These are phyloP conservation scores for Oithona nana DNA, from an alignment of 2,888 invertebrate species.

Conservation along the genomic window DNA sequence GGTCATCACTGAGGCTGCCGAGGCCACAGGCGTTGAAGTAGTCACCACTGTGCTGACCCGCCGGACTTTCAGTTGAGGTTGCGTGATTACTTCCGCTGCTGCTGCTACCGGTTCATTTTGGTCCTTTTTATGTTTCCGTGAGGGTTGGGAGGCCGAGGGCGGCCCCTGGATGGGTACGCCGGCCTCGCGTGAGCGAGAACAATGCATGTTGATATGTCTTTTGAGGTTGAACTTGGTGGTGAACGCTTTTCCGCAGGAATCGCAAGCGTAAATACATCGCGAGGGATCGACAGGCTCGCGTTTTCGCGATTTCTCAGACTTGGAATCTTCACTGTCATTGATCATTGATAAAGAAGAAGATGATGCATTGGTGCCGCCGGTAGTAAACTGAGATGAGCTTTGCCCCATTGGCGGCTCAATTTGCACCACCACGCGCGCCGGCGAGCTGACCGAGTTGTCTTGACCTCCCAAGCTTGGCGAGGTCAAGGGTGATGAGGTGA, in stretches of 20 bases:
- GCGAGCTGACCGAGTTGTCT: background rate
- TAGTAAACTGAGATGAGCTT: background rate
- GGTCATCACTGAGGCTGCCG: background rate
- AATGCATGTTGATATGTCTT: conserved; percentile 18
- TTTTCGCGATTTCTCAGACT: background rate
- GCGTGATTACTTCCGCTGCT: background rate
- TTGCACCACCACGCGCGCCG: background rate
- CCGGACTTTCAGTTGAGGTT: background rate
- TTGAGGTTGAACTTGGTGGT: conserved; percentile 17
- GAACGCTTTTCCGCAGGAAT: conserved; percentile 17
- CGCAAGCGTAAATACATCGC: conserved; percentile 8
- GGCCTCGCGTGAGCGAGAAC: conserved; percentile 7
- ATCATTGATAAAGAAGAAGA: background rate
- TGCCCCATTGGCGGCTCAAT: background rate
- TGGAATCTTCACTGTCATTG: background rate
- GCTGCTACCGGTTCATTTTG: background rate
- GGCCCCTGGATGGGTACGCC: conserved; percentile 17
- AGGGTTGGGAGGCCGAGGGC: conserved; percentile 16
- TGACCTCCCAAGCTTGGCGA: background rate
- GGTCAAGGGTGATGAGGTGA: background rate
- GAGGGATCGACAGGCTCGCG: background rate
- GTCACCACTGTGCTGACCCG: background rate
- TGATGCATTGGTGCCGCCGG: background rate
- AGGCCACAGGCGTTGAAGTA: background rate
- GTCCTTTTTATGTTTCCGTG: background rate